A percentile compares a stretch with the other conserved stretches of the same genome.
Conservation (phyloP, 2,797 vertebrate genomes). For the Perodicticus potto region DNA sequence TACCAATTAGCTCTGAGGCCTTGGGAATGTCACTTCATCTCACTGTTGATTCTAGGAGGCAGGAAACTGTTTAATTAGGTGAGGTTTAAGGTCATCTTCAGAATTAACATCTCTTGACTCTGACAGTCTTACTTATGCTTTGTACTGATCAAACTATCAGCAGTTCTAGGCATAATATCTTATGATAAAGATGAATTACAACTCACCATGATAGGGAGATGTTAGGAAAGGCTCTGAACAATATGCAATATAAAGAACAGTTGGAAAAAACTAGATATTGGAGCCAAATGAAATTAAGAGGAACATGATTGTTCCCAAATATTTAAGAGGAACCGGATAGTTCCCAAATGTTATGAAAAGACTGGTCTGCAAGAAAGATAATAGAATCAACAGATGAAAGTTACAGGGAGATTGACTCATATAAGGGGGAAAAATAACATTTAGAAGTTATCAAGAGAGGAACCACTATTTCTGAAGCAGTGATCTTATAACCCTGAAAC, state of each 20-base stretch:
- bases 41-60: background rate
- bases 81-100: conserved; percentile 11
- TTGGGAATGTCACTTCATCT: conserved; percentile 49
- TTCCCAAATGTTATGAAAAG: conserved; percentile 39
- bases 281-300: background rate
- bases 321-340: background rate
- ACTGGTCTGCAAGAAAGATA: background rate
- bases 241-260: background rate
- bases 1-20: conserved; percentile 4
- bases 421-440: background rate
- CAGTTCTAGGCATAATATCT: background rate
- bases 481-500: background rate
- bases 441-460: conserved; percentile 18
- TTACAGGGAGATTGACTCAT: background rate
- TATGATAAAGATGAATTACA: conserved; percentile 27
- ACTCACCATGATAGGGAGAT: background rate
- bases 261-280: background rate
- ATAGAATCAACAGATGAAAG: background rate
- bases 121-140: conserved; percentile 19
- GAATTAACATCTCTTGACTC: conserved; percentile 22
- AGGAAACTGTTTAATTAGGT: background rate
- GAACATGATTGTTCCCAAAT: background rate
- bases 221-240: background rate
- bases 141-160: conserved; percentile 17
- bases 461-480: conserved; percentile 23